Evolutionary conservation across 2,888 invertebrate genomes (phyloP).

Genomic region (Caenorhabditis becei): DNA sequence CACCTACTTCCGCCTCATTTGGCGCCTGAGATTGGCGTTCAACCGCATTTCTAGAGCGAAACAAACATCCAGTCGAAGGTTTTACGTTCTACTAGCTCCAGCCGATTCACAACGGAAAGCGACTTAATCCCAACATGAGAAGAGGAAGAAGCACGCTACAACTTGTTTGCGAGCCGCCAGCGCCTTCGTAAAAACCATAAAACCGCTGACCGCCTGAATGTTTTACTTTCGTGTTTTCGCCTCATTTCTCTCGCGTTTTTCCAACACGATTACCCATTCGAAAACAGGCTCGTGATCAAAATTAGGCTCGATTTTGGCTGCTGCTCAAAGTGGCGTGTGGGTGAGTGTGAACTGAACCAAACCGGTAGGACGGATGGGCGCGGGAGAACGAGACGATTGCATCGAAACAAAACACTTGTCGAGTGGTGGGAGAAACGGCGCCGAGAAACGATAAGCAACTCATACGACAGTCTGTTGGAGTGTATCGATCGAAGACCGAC

Average conservation of each 20-base stretch:
- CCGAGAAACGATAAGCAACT: slow-evolving; percentile 52
- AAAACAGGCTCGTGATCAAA: slow-evolving; percentile 28
- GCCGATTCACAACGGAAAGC: background rate
- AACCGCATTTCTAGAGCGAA: background rate
- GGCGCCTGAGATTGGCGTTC: slow-evolving; percentile 7
- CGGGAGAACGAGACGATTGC: slow-evolving; percentile 10
- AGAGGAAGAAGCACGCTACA: slow-evolving; percentile 30
- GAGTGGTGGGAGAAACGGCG: slow-evolving; percentile 30
- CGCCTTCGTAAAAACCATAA: slow-evolving; percentile 53
- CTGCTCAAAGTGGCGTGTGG: no score
- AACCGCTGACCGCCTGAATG: slow-evolving; percentile 47
- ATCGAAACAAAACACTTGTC: slow-evolving; percentile 52
- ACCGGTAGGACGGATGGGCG: slow-evolving; percentile 40
- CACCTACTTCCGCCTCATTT: slow-evolving; percentile 47
- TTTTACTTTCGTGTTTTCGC: slow-evolving; percentile 33
- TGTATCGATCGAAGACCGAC: slow-evolving; percentile 48
- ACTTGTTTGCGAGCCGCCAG: slow-evolving; percentile 54
- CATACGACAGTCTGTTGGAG: slow-evolving; percentile 18
- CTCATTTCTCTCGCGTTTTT: slow-evolving; percentile 16
- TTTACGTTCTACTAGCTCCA: background rate
- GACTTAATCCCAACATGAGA: slow-evolving; percentile 28
- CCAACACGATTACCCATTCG: slow-evolving; percentile 8
- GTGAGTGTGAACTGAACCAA: slow-evolving; percentile 13
- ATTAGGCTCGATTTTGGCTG: background rate
- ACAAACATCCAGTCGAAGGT: background rate